These are phyloP conservation scores for Callithrix jacchus DNA, from an alignment of 2,113 vertebrate genomes.

Conservation along the genomic window DNA sequence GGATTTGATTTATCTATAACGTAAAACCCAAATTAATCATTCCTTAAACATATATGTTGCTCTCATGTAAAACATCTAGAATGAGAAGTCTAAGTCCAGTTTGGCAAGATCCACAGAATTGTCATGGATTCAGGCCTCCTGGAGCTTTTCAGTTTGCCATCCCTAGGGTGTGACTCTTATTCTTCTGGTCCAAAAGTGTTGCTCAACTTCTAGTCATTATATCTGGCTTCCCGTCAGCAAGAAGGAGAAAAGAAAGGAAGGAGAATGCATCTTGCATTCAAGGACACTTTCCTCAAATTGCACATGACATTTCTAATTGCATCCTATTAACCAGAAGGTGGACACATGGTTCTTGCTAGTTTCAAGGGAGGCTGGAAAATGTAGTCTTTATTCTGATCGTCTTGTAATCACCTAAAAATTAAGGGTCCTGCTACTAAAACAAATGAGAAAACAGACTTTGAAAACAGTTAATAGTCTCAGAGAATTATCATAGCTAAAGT, in stretches of 20 bases:
- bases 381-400: slow-evolving; percentile 16
- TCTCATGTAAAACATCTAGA: neutral
- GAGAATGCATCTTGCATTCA: neutral
- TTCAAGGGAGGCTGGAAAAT: slow-evolving; percentile 38
- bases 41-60: neutral
- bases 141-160: neutral
- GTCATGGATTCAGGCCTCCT: neutral
- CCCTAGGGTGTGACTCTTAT: neutral
- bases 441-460: neutral
- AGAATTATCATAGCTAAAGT: neutral
- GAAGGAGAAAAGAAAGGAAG: neutral
- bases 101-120: neutral
- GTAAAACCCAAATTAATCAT: neutral
- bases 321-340: slow-evolving; percentile 6
- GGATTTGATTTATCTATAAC: neutral
- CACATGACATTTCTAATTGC: slow-evolving; percentile 12
- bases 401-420: slow-evolving; percentile 17
- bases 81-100: neutral
- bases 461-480: slow-evolving; percentile 18
- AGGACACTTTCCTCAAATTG: neutral
- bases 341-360: neutral
- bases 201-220: neutral
- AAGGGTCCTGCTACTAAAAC: neutral
- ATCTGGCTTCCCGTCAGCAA: neutral
- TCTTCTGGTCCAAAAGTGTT: neutral